These are phyloP conservation scores for Ceratosolen fusciceps DNA, from an alignment of 1,140 invertebrate species.

Conservation along the genomic window DNA sequence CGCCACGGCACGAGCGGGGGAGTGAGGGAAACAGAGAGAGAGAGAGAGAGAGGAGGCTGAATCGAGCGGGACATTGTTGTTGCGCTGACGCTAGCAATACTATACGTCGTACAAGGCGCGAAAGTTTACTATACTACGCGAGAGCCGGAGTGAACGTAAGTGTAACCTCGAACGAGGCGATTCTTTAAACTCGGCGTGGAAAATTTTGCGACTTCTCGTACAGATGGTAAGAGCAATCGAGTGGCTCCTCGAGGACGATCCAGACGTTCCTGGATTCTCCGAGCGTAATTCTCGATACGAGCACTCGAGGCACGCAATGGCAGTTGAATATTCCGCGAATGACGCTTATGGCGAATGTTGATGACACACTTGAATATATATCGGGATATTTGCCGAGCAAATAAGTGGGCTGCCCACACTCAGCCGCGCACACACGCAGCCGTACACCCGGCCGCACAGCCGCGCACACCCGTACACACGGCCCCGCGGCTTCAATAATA, in stretches of 20 bases:
- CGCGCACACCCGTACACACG: too few relatives aligned
- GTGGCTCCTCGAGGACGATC: not conserved
- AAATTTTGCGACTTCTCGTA: not conserved
- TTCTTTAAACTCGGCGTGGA: conserved; percentile 22
- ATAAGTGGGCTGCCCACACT: conserved; percentile 4
- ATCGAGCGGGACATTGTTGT: conserved; percentile 5
- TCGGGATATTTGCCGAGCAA: conserved; percentile 26
- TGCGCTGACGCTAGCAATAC: conserved; percentile 3
- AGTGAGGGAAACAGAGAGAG: not conserved
- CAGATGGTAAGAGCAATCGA: not conserved
- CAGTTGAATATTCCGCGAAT: not conserved
- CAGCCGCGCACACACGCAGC: not conserved
- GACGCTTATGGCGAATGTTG: conserved; percentile 17
- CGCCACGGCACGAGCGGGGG: not conserved
- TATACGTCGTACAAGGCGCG: not conserved
- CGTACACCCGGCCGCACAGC: too few relatives aligned
- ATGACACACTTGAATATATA: conserved; percentile 35
- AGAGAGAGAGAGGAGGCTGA: not conserved
- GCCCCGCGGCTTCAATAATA: too few relatives aligned
- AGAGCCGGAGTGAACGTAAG: conserved; percentile 23
- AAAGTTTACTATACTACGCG: conserved; percentile 33
- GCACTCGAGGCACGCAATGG: not conserved
- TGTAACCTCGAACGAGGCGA: conserved; percentile 41
- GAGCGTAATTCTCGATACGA: not conserved
- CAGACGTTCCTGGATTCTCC: not conserved